A percentile compares a stretch with the other conserved stretches of the same genome.
Conservation (phyloP, 2,797 vertebrate species). For the Gobionotothen gibberifrons region DNA sequence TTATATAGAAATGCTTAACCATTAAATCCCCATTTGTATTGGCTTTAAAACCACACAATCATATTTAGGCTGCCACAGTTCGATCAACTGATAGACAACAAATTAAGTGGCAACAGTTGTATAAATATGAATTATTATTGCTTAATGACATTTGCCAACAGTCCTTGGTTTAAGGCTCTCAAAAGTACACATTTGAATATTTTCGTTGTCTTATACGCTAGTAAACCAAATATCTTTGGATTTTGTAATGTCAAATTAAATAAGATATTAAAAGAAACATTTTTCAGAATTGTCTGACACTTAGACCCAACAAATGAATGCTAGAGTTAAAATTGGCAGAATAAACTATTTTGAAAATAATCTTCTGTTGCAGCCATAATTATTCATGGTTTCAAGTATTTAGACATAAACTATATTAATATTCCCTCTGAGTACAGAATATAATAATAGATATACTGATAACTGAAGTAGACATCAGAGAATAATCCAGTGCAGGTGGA, state of each 20-base stretch:
- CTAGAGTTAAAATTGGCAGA: not conserved
- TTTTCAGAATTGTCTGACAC: too few species aligned
- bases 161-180: not conserved
- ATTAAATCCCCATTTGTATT: not conserved
- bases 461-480: not conserved
- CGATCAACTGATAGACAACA: not conserved
- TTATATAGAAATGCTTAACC: not conserved
- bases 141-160: not conserved
- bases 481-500: not conserved
- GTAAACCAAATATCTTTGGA: not conserved
- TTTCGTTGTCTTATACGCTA: not conserved
- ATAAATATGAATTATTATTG: not conserved
- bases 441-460: not conserved
- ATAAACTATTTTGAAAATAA: not conserved
- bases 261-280: not conserved
- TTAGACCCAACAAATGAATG: not conserved
- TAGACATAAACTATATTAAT: not conserved
- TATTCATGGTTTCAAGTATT: not conserved
- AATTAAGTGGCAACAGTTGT: not conserved
- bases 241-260: not conserved
- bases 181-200: not conserved
- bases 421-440: not conserved
- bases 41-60: not conserved
- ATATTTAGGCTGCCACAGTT: not conserved
- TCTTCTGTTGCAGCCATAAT: not conserved